A percentile compares a stretch with the other conserved stretches of the same genome.
These are phyloP conservation scores for Pseudotriccus pelzelni DNA, from an alignment of 2,797 vertebrate species.

Conservation along the genomic window DNA sequence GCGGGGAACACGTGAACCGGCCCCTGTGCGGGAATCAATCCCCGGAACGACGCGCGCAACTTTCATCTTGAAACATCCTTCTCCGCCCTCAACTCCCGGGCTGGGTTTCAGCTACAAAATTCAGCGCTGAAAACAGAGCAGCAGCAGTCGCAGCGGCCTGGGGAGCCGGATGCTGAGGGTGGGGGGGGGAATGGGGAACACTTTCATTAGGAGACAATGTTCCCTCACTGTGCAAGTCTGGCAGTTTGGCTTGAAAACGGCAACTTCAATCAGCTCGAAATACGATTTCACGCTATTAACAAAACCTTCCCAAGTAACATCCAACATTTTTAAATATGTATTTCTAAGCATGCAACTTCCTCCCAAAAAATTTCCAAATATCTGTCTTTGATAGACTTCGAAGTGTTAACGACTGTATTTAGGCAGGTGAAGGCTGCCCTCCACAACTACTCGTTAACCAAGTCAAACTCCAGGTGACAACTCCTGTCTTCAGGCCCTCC, in stretches of 20 bases:
- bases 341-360: not conserved
- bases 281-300: not conserved
- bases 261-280: not conserved
- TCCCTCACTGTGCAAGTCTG: not conserved
- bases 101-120: not conserved
- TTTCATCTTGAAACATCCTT: not conserved
- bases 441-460: not conserved
- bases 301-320: not conserved
- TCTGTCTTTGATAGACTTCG: not conserved
- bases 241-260: not conserved
- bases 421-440: not conserved
- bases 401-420: not conserved
- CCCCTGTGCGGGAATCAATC: constrained; percentile 8
- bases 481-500: not conserved
- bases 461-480: not conserved
- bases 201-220: not conserved
- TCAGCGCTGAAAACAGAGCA: not conserved
- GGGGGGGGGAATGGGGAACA: not conserved
- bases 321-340: not conserved
- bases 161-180: not conserved
- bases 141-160: not conserved
- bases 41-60: not conserved
- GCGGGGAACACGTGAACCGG: not conserved
- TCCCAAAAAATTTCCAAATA: no score
- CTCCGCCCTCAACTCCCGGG: not conserved